Evolutionary conservation across 1,140 invertebrate species (phyloP), one percentile per base, ranked within the genome.

Genomic region (Aradophagus sp.): DNA sequence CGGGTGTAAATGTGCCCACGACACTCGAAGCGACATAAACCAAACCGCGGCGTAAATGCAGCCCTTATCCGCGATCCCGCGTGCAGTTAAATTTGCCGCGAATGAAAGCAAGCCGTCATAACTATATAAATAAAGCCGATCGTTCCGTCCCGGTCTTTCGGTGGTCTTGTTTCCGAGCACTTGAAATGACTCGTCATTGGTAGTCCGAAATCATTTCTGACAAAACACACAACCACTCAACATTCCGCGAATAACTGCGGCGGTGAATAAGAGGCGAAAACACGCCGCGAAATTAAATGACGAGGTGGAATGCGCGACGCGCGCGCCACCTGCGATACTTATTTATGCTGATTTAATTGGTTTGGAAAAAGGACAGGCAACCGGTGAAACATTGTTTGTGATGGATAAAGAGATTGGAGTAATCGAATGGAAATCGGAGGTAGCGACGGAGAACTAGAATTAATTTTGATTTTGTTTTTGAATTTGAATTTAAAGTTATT

Each of bases 51-150:
- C n/a, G n/a, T n/a, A n/a, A 38, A 27, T 19, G 13, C 32, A 17
- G 7, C 31, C 14, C 41, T 45, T 58, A 58, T 41, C 42, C 44
- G n/a, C n/a, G n/a, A n/a, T n/a, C n/a, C n/a, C n/a, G n/a, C n/a
- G 29, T 1, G 32, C 32, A 7, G 34, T 48, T 61, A 50, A 61
- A 50, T 50, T 27, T 42, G 45, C 44, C 12, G 26, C 26, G 20
- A 59, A 56, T 44, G 52, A 44, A 56, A 16, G 14, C 39, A 8
- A 13, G 5, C 2, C 42, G 42, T 59, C 52, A 48, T 38, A 59
- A 59, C 55, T 59, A 36, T 48, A 61, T 61, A 61, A 61, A 61
- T 61, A 61, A 61, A 48, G 42, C n/a, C 11, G 17, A 59, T 59
- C 34, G 44, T 16, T 39, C 11, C 7, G 35, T 27, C 34, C 26